Evolutionary conservation across 1,140 invertebrate genomes (phyloP).

Genomic region (Gryllus bimaculatus): DNA sequence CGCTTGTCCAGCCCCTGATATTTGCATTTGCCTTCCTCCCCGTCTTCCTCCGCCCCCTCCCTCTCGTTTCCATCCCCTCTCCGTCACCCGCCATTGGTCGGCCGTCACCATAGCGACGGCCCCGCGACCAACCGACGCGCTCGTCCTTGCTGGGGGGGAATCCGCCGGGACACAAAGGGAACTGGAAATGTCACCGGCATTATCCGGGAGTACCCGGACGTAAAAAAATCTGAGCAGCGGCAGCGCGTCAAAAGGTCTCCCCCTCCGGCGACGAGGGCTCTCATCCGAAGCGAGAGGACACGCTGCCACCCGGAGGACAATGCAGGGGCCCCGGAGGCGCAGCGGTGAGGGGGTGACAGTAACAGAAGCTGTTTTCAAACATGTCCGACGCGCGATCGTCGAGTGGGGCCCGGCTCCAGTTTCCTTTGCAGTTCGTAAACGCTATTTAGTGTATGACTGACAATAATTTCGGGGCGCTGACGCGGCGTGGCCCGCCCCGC

Average conservation of each 20-base stretch:
- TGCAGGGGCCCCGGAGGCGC: no score
- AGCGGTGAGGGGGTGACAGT: not conserved
- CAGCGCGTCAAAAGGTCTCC: not conserved
- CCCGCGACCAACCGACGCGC: not conserved
- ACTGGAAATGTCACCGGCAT: not conserved
- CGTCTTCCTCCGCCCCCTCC: no score
- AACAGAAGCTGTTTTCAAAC: constrained; percentile 4
- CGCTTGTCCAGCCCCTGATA: not conserved
- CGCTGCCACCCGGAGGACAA: not conserved
- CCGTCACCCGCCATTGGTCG: not conserved
- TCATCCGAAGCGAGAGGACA: not conserved
- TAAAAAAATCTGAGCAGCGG: not conserved
- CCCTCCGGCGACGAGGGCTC: not conserved
- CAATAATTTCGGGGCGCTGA: not conserved
- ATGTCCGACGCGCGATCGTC: not conserved
- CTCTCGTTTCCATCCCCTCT: not conserved
- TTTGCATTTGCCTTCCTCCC: not conserved
- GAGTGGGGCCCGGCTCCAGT: not conserved
- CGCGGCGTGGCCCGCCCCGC: not conserved
- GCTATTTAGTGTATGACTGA: not conserved
- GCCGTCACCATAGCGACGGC: not conserved
- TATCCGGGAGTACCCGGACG: not conserved
- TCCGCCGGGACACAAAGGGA: not conserved
- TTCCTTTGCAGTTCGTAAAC: not conserved
- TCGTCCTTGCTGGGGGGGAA: not conserved